Base-by-base conservation (phyloP, 2,888 invertebrate genomes). In the Chydorus sphaericus region DNA sequence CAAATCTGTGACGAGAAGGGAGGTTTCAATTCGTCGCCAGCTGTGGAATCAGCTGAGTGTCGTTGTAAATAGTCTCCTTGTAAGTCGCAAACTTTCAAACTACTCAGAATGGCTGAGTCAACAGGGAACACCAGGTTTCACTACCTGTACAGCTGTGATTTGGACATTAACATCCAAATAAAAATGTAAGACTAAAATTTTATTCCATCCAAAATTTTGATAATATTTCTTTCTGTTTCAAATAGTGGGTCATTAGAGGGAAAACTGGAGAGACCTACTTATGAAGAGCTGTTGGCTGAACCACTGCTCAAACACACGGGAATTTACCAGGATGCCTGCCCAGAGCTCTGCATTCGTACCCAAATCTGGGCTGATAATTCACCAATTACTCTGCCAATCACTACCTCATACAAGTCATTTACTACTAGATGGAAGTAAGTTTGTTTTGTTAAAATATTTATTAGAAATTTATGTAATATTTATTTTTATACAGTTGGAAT, bases 261-360 rank as follows among this genome's bases (percentile, higher is more conserved):
- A 1, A 84, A 84, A 67, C 77, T 86, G 57, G 78, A 84, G 52
- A 83, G 87, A 65, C 90, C 89, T 0, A 84, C 86, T 65, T 92
- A 88, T 75, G 86, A 89, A 65, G 85, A 88, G 66, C 71, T 96
- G 4, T 73, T 94, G 1, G 77, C 81, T 23, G 86, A 94, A 67
- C 92, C 93, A 0, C 82, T 91, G 76, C 74, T 94, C 54, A 86
- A 89, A 65, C 92, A 85, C 70, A 91, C 91, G 0, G 94, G 93
- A 0, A 72, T 89, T 2, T 89, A 87, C 67, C 84, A 86, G 61
- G 82, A 85, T 58, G 81, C 81, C 31, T 85, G 83, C 68, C 85
- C 93, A 0, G 91, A 96, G 67, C 75, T 96, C 61, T 83, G 85
- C 69, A 91, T 94, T 10, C 83, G 85, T 1, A 81, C 89, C 63